Evolutionary conservation across 2,888 invertebrate genomes (phyloP).

Genomic region (Drosophila multiciliata): DNA sequence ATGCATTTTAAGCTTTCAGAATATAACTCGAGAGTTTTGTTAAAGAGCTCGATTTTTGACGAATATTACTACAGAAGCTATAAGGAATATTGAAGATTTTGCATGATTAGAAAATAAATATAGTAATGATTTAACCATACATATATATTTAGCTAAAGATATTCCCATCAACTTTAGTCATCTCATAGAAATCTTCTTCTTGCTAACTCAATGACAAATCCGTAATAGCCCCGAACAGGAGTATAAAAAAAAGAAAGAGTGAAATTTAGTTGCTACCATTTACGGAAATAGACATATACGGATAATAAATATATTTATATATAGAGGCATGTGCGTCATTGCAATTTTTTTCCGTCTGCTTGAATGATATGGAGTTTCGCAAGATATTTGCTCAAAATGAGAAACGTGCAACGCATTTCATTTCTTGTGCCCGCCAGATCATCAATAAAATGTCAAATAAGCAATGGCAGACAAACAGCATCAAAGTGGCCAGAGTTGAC

Average conservation of each 20-base stretch:
- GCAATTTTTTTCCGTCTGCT: constrained; percentile 40
- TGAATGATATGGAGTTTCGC: constrained; percentile 39
- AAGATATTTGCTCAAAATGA: constrained; percentile 71
- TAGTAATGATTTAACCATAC: neutral
- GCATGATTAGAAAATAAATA: no score
- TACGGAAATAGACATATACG: constrained; percentile 13
- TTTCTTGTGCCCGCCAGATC: constrained; percentile 44
- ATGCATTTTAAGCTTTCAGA: neutral
- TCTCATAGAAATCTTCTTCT: neutral
- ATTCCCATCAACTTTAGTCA: neutral
- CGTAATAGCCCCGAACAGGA: neutral
- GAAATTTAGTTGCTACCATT: constrained; percentile 43
- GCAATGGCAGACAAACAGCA: constrained; percentile 35
- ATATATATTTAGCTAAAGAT: neutral
- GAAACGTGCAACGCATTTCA: constrained; percentile 73
- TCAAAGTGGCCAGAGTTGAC: constrained; percentile 4
- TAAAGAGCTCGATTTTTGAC: neutral
- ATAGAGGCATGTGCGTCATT: constrained; percentile 28
- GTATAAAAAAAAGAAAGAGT: constrained; percentile 42
- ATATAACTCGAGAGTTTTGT: neutral
- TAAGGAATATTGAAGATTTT: neutral
- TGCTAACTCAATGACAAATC: neutral
- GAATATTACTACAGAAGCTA: neutral
- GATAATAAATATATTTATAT: neutral
- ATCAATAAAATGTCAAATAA: constrained; percentile 80